Evolutionary conservation across 1,140 invertebrate species (phyloP), one percentile per base, ranked within the genome.

Genomic region (Pseudachorutes palmiensis): DNA sequence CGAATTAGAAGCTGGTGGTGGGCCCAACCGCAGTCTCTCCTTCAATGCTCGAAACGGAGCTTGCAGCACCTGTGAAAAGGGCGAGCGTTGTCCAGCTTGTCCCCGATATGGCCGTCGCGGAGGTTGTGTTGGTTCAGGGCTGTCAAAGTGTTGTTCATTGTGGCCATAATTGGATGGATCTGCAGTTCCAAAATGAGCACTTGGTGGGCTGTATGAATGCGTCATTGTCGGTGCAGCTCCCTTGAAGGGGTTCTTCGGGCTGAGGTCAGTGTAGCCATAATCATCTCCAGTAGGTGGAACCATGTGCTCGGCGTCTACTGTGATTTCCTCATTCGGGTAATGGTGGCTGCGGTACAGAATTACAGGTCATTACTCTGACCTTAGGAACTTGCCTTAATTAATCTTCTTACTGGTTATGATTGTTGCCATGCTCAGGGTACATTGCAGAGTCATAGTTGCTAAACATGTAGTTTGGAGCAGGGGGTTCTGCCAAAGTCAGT

Each of bases 211-310:
- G 51, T 65, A 65, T 0, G 64, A 58, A 65, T 49, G n/a, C n/a
- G n/a, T n/a, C n/a, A n/a, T 55, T 0, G 49, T 36, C 14, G 28
- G 33, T 26, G 49, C 19, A 1, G 49, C 30, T 12, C 59, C 59
- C 36, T 65, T 65, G 51, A 55, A 65, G 1, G 64, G 64, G 28
- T 19, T 26, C 24, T 65, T 58, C 14, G 64, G 64, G 26, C 49
- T 65, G 30, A 58, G 64, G 19, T 57, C 64, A 33, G 48, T 58
- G n/a, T 58, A 49, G 24, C 64, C 64, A 57, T 65, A 65, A 58
- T 65, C 64, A 58, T 65, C 64, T 26, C 33, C 51, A 36, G 26
- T 32, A 29, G 45, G 45, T 64, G 49, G 49, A 2, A 64, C 62
- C 2, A 49, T 64, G 28, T 64, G 49, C 19, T 51, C 49, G 1